A percentile compares a stretch with the other conserved stretches of the same genome.
These are phyloP conservation scores for Origma solitaria DNA, from an alignment of 2,113 vertebrate genomes.

Conservation along the genomic window DNA sequence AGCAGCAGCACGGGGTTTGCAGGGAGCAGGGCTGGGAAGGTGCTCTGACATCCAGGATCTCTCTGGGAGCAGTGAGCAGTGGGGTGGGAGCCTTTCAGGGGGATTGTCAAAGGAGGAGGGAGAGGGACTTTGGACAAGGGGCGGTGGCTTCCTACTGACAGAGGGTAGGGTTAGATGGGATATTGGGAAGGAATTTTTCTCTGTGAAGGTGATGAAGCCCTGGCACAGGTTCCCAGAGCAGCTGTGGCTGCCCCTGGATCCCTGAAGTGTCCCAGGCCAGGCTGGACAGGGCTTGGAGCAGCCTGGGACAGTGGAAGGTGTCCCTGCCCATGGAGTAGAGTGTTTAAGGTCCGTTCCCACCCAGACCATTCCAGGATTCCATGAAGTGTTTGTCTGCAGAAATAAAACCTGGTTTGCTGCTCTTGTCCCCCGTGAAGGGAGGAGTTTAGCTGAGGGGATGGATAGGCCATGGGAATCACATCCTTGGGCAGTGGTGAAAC, in stretches of 20 bases:
- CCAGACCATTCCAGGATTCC: background rate
- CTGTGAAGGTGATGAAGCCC: background rate
- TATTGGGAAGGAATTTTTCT: background rate
- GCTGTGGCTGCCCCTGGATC: background rate
- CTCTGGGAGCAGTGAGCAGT: rapidly evolving
- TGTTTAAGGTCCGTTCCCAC: background rate
- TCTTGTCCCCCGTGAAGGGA: background rate
- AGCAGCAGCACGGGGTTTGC: background rate
- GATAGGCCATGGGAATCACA: background rate
- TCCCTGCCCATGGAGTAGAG: background rate
- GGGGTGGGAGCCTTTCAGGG: background rate
- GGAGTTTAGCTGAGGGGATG: background rate
- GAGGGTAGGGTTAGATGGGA: background rate
- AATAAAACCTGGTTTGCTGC: background rate
- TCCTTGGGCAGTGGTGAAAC: background rate
- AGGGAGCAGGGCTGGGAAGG: background rate
- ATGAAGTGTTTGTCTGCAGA: background rate
- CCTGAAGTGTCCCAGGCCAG: background rate
- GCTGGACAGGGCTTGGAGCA: background rate
- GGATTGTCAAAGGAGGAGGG: background rate
- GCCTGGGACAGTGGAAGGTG: background rate
- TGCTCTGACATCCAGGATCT: background rate
- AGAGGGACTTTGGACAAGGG: background rate
- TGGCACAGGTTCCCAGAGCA: background rate
- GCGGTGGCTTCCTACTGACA: background rate